Conservation (phyloP, 2,797 vertebrate genomes). For the Pyrocephalus nanus region DNA sequence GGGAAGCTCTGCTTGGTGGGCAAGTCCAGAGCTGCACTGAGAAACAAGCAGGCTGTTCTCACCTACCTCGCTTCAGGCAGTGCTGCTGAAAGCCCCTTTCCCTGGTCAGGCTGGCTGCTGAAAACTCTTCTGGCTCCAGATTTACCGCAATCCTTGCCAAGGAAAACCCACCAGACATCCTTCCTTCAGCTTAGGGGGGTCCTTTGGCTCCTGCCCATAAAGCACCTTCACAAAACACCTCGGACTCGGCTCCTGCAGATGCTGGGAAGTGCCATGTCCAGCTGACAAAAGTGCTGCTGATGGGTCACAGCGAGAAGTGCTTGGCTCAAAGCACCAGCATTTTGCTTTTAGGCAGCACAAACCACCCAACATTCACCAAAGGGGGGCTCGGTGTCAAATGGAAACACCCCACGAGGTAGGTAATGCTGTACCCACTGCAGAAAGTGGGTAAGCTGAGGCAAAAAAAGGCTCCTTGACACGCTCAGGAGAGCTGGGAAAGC, state of each 20-base stretch:
- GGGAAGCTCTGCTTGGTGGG: background rate
- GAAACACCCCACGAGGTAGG: constrained; percentile 36
- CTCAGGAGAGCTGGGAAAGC: background rate
- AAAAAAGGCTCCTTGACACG: constrained; percentile 29
- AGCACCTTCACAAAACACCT: background rate
- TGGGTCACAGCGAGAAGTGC: background rate
- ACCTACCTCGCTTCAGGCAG: background rate
- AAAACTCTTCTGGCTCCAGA: background rate
- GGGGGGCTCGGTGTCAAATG: background rate
- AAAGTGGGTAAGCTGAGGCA: constrained; percentile 16
- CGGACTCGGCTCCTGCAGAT: background rate
- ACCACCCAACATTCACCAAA: background rate
- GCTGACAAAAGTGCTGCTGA: background rate
- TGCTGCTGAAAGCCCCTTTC: background rate
- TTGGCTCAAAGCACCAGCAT: background rate
- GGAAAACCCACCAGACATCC: background rate
- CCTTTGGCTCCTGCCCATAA: background rate
- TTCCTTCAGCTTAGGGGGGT: background rate
- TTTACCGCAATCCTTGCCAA: background rate
- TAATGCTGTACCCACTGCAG: background rate
- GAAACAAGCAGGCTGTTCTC: background rate
- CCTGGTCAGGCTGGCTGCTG: background rate
- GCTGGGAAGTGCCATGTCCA: background rate
- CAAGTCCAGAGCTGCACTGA: background rate
- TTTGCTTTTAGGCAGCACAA: background rate